A percentile compares a stretch with the other conserved stretches of the same genome.
Evolutionary conservation across 2,113 vertebrate genomes (phyloP).

Genomic region (Dipodomys ordii): DNA sequence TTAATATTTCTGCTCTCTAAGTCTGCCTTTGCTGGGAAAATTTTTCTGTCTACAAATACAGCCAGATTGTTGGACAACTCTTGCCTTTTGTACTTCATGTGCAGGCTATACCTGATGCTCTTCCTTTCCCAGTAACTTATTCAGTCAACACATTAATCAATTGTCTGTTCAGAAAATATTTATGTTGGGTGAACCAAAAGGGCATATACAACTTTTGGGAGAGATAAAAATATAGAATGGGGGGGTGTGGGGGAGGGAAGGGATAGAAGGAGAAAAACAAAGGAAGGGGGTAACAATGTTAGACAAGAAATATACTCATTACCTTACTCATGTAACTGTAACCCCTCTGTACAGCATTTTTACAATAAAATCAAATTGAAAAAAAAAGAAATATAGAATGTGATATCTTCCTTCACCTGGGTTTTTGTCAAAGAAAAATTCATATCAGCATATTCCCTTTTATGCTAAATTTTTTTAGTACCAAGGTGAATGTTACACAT

Average conservation of each 20-base stretch:
- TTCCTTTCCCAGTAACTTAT: not conserved
- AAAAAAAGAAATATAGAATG: not conserved
- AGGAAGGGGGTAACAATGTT: too few relatives aligned
- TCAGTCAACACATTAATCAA: not conserved
- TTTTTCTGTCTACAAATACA: not conserved
- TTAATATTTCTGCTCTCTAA: constrained; percentile 32
- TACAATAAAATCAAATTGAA: too few relatives aligned
- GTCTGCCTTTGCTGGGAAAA: not conserved
- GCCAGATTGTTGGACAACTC: not conserved
- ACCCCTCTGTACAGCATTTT: too few relatives aligned
- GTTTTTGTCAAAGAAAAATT: constrained; percentile 13
- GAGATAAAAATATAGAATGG: not conserved
- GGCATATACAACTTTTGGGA: not conserved
- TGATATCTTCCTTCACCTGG: not conserved
- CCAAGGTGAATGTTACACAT: not conserved
- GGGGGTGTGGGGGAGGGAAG: too few relatives aligned
- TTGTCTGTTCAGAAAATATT: not conserved
- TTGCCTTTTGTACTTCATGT: not conserved
- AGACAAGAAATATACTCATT: too few relatives aligned
- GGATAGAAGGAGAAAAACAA: too few relatives aligned
- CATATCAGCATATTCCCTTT: not conserved
- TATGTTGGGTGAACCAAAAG: not conserved
- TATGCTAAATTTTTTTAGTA: constrained; percentile 38
- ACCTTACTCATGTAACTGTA: too few relatives aligned
- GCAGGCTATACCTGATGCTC: not conserved